Percentiles rank a stretch among this genome's conserved stretches.
phyloP scores from a whole-genome alignment of 2,113 vertebrate species.

The Dryoscopus gambensis region DNA sequence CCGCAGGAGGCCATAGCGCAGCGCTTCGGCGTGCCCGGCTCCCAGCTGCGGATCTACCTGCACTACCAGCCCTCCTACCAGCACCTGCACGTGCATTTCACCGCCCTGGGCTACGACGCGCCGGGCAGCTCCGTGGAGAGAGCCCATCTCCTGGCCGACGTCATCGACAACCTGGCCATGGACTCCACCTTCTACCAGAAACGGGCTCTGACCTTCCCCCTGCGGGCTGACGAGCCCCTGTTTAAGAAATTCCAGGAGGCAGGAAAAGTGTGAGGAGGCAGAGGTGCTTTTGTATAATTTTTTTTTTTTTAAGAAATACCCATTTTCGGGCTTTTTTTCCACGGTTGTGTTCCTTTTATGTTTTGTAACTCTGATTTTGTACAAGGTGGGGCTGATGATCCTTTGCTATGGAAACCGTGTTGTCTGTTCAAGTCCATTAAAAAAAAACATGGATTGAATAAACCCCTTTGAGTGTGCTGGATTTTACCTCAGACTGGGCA shows the following conservation, averaged over 20 bases:
- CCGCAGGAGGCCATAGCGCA: conserved; percentile 78
- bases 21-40: conserved; percentile 68
- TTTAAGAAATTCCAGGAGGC: conserved; percentile 78
- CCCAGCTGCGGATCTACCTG: conserved; percentile 83
- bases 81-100: conserved; percentile 94
- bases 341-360: background rate
- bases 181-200: conserved; percentile 76
- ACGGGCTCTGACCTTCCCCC: conserved; percentile 79
- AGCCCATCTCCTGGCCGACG: conserved; percentile 86
- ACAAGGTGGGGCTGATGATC: background rate
- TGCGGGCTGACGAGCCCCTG: conserved; percentile 79
- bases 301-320: background rate
- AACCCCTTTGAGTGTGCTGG: background rate
- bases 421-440: background rate
- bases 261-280: conserved; percentile 43
- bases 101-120: conserved; percentile 81
- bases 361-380: background rate
- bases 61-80: conserved; percentile 97
- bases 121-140: conserved; percentile 84
- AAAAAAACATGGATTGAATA: background rate
- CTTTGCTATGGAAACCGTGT: background rate
- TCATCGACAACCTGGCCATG: conserved; percentile 83
- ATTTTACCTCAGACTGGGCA: accelerated
- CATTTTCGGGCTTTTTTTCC: background rate
- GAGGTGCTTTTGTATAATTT: background rate